Base-by-base conservation (phyloP, 2,888 invertebrate genomes). In the Caenorhabditis uteleia region DNA sequence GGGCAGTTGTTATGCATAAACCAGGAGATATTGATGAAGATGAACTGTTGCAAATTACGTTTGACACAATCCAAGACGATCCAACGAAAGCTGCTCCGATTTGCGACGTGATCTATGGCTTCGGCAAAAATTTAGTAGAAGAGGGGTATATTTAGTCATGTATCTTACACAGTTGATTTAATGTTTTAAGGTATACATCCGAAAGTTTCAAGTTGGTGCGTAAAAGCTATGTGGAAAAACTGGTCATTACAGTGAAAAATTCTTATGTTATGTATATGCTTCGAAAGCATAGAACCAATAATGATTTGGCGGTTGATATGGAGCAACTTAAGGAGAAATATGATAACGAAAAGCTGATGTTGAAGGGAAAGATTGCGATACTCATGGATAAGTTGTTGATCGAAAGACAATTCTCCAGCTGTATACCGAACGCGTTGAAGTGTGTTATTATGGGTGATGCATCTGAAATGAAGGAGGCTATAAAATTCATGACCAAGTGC, bases 401-500 rank as follows among this genome's bases (percentile, higher is more conserved):
- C 20, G 69, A 59, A 27, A 33, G 45, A 18, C 72, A 74, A 21
- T 29, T 75, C 0, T 42, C 53, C 8, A 29, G 40, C 7, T 68
- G 68, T 40, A n/a, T 75, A 14, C 45, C 58, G 1, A 36, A 43
- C 1, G 68, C 74, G 4, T 33, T 75, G 34, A 34, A 67, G 31
- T 59, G 70, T 39, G 68, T 72, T 8, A 39, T 68, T 21, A 55
- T 51, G 40, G 75, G 74, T 20, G 72, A 74, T 12, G 25, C 58
- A 8, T 47, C 66, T 8, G 77, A 77, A 33, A 68, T 77, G 39
- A 66, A 60, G 43, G 74, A 94, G 84, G 91, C 94, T 0, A 90
- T 95, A 25, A 89, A 91, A 59, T 92, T 94, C 83, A 90, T 95
- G 75, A 90, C 91, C 0, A 88, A 90, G 20, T 80, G 79, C 70